Base-by-base conservation (phyloP, 2,797 vertebrate species). In the Parauchenoglanis ngamensis region DNA sequence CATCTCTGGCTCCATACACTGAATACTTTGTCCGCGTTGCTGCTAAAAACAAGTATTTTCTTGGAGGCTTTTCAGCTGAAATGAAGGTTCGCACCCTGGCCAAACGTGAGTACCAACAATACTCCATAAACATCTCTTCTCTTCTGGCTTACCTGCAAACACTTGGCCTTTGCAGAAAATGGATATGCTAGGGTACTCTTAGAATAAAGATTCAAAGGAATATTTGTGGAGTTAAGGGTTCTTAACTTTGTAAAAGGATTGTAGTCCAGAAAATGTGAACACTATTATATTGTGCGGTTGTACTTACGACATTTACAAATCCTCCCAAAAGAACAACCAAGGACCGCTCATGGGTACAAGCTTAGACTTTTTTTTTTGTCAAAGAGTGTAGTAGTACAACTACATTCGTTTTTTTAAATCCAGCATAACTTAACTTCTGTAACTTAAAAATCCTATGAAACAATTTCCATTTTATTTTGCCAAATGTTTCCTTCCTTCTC, bases 21-120 rank as follows among this genome's bases (percentile, higher is more conserved):
- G 11, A 17, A 63, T 96, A 96, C 88, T 85, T 1, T 1, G 92
- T 96, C 15, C 93, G 93, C 0, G 59, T 96, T 86, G 95, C 96
- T 4, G 93, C 92, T 67, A 6, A 91, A 86, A 96, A 96, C 65
- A 79, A 81, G 11, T 88, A 93, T 3, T 95, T 94, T 83, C 46
- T 78, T 4, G 95, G 95, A 12, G 73, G 76, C 21, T 95, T 95
- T 87, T 96, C 95, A 46, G 88, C 89, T 0, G 49, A 56, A 72
- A 75, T 77, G 2, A 86, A 0, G 0, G n/a, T 95, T 46, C 91
- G 81, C 28, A 96, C 96, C 0, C 68, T 88, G 40, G 94, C 93
- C 78, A 91, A 86, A 85, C 90, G 95, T 96, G 92, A 93, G 95
- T 94, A 59, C 70, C 68, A 73, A 52, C 23, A 59, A 3, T 13